Conservation (phyloP, 2,113 vertebrate genomes). For the Sorex araneus region DNA sequence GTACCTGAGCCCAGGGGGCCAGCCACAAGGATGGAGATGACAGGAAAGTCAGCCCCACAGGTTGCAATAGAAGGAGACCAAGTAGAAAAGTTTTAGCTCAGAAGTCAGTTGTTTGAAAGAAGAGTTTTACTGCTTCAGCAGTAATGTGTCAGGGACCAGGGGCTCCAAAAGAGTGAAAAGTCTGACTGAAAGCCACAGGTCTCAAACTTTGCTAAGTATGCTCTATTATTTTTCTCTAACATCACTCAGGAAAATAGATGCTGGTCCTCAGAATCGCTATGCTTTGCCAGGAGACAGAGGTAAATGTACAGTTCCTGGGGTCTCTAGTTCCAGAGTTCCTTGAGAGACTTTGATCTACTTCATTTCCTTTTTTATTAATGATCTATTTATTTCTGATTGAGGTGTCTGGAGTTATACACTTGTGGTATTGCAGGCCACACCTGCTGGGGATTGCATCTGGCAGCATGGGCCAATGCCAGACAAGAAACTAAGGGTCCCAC, state of each 20-base stretch:
- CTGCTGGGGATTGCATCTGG: no score
- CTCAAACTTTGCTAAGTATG: not conserved
- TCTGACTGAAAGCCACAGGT: no score
- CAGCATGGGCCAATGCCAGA: no score
- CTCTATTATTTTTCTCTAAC: not conserved
- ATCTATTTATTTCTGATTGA: no score
- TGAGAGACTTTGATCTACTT: not conserved
- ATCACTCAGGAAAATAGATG: not conserved
- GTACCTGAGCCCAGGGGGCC: not conserved
- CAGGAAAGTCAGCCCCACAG: not conserved
- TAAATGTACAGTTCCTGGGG: not conserved
- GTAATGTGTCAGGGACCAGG: not conserved
- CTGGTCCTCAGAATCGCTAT: not conserved
- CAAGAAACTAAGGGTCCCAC: no score
- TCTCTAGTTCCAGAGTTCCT: not conserved
- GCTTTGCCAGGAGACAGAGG: not conserved
- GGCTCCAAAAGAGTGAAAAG: not conserved
- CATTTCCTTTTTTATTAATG: no score
- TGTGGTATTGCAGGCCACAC: no score
- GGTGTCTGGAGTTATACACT: no score
- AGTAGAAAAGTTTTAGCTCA: constrained; percentile 2
- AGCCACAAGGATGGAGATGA: not conserved
- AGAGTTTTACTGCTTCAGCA: not conserved
- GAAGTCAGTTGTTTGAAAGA: constrained; percentile 39
- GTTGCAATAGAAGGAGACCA: not conserved